Base-by-base conservation (phyloP, 2,797 vertebrate species). In the Huso huso region DNA sequence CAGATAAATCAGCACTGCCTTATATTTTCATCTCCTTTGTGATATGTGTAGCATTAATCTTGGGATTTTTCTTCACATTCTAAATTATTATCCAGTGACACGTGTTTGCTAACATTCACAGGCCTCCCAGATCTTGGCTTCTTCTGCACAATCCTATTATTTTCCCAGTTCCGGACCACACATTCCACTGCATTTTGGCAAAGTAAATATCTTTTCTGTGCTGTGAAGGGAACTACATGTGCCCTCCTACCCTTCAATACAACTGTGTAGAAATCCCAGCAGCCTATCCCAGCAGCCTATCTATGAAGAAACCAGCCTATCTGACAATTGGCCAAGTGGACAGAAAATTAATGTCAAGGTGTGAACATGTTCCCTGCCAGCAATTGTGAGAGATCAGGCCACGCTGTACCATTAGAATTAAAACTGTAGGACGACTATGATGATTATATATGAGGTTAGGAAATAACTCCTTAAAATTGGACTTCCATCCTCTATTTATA, bases 1-100 rank as follows among this genome's bases (percentile, higher is more conserved):
- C 23, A 37, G 23, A 37, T 37, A 37, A 37, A 37, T 37, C 23
- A 37, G 23, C 23, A 37, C 23, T 37, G 23, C 23, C 23, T 84
- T 76, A 81, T 81, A 82, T 81, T 85, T 77, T 81, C 77, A 66
- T 68, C 81, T 81, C 81, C 81, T 76, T 84, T 83, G 81, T 81
- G 82, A 84, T 83, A 86, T 74, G 79, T 80, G 79, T 80, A 79
- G 80, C 79, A 87, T 86, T 84, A 85, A 84, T 82, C 83, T 85
- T 77, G 64, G 70, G 74, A 77, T 83, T 81, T 81, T 78, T 81
- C 78, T 85, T 82, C 77, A 77, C 79, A 78, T 18, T 18, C 15
- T 18, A 18, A 18, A 18, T 83, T 83, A 80, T 18, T 18, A 18
- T 18, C 15, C 15, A 18, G 15, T 18, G 15, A 18, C 15, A 18